A percentile compares a stretch with the other conserved stretches of the same genome.
Conservation (phyloP, 1,140 invertebrate genomes). For the Atta colombica region DNA sequence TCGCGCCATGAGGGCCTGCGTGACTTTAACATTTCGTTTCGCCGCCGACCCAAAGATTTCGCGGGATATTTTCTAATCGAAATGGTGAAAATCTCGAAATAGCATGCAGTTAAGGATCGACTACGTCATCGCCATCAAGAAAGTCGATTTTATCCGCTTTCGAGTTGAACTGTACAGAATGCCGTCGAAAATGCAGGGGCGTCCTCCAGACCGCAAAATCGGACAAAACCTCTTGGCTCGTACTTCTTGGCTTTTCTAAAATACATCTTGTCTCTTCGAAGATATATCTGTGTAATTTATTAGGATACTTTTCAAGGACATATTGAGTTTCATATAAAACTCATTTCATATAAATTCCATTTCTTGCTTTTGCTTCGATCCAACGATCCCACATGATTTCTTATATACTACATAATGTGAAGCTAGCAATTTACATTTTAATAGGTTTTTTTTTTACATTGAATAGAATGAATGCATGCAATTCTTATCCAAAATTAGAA, state of each 20-base stretch:
- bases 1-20: constrained; percentile 67
- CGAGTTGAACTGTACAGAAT: constrained; percentile 26
- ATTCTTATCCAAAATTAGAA: constrained; percentile 22
- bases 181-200: neutral
- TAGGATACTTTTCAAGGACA: neutral
- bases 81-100: constrained; percentile 67
- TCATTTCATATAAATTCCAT: neutral
- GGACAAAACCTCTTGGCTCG: constrained; percentile 49
- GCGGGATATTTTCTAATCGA: constrained; percentile 69
- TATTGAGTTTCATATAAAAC: constrained; percentile 32
- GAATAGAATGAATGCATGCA: neutral
- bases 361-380: constrained; percentile 27
- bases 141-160: constrained; percentile 66
- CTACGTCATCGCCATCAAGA: constrained; percentile 62
- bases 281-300: constrained; percentile 29
- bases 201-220: constrained; percentile 16
- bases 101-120: constrained; percentile 66
- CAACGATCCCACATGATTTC: constrained; percentile 13
- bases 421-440: constrained; percentile 33
- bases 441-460: neutral
- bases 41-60: constrained; percentile 57
- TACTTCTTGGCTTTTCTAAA: constrained; percentile 14
- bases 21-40: constrained; percentile 66
- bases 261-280: neutral
- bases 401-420: neutral